Evolutionary conservation across 2,113 vertebrate species (phyloP).

Genomic region (Anser cygnoides): DNA sequence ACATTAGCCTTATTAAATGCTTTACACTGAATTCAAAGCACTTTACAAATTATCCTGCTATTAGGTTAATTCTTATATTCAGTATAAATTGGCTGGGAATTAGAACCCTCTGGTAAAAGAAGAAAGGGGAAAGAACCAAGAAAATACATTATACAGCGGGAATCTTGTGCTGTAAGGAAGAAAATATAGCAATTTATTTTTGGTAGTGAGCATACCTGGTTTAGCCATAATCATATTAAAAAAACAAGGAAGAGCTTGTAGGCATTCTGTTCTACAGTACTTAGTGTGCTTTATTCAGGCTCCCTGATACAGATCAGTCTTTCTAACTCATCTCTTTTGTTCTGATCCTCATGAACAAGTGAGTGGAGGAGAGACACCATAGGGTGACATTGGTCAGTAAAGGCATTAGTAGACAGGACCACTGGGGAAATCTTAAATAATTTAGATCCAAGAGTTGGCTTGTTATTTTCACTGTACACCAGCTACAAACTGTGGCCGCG

Average conservation of each 20-base stretch:
- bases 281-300: background rate
- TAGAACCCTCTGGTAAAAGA: background rate
- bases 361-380: background rate
- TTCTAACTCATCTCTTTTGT: background rate
- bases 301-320: background rate
- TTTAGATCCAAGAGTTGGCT: background rate
- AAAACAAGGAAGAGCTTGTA: background rate
- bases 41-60: background rate
- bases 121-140: background rate
- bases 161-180: background rate
- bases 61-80: constrained; percentile 35
- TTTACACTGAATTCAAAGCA: constrained; percentile 18
- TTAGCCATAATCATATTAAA: background rate
- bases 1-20: background rate
- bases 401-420: accelerated
- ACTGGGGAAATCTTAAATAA: background rate
- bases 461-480: background rate
- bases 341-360: background rate
- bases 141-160: background rate
- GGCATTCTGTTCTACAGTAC: background rate
- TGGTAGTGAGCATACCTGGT: background rate
- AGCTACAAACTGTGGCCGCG: background rate
- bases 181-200: background rate
- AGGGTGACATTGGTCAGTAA: background rate
- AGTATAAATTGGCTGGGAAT: constrained; percentile 5